phyloP scores from a whole-genome alignment of 2,797 vertebrate species.

The Ceryle rudis region DNA sequence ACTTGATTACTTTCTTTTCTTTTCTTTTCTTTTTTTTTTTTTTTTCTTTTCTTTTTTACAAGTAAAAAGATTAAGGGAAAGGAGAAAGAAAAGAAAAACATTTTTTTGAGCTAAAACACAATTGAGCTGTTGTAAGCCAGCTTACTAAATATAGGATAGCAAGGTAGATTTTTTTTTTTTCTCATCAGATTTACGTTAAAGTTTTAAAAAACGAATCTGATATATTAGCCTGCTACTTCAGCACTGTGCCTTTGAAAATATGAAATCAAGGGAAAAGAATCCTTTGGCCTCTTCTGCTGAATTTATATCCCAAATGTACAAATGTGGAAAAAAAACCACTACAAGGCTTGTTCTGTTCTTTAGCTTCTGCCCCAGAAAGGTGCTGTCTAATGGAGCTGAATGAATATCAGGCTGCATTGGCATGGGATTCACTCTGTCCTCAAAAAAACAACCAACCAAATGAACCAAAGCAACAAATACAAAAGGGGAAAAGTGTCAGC shows the following conservation, averaged over 20 bases:
- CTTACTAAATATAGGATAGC: not conserved
- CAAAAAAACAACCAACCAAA: not conserved
- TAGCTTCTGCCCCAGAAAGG: not conserved
- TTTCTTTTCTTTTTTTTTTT: too few relatives aligned
- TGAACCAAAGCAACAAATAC: not conserved
- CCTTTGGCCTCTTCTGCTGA: not conserved
- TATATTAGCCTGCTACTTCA: not conserved
- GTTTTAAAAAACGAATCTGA: not conserved
- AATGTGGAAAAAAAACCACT: not conserved
- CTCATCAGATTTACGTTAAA: not conserved
- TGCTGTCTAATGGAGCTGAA: not conserved
- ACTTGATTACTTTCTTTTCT: not conserved
- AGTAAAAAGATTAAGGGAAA: not conserved
- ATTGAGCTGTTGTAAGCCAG: not conserved
- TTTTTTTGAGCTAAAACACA: not conserved
- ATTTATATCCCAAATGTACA: not conserved
- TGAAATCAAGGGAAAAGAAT: not conserved
- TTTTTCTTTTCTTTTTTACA: not conserved
- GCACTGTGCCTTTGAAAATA: not conserved
- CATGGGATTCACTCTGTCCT: not conserved
- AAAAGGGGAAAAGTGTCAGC: not conserved
- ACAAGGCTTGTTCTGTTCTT: not conserved
- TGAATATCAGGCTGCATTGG: not conserved
- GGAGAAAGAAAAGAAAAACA: not conserved
- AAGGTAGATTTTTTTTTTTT: not conserved